Evolutionary conservation across 2,888 invertebrate species (phyloP).

Genomic region (Miltochrista miniata): DNA sequence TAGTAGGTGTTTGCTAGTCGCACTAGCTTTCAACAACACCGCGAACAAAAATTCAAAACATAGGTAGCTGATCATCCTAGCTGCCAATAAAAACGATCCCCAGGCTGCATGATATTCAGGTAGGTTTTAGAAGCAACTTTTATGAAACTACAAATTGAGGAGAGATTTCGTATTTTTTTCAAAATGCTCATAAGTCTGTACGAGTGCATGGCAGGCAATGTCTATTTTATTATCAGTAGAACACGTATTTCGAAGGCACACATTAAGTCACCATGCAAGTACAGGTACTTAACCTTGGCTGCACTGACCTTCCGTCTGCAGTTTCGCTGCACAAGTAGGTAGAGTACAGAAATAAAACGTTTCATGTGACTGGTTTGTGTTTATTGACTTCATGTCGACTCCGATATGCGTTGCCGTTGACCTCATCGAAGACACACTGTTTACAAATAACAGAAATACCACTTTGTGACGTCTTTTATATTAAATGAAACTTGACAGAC

Average conservation of each 20-base stretch:
- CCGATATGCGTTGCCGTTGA: conserved; percentile 20
- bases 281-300: not conserved
- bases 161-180: too few species aligned
- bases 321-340: not conserved
- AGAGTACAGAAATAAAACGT: conserved; percentile 10
- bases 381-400: conserved; percentile 8
- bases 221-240: too few species aligned
- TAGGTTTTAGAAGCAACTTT: too few species aligned
- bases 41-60: too few species aligned
- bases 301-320: conserved; percentile 1
- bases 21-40: too few species aligned
- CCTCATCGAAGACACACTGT: conserved; percentile 7
- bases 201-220: too few species aligned
- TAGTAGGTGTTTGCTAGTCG: too few species aligned
- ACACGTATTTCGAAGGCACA: not conserved
- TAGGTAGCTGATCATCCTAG: too few species aligned
- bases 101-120: too few species aligned
- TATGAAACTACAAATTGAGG: too few species aligned
- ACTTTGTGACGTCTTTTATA: conserved; percentile 12
- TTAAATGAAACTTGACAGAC: not conserved
- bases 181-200: too few species aligned
- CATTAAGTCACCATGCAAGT: not conserved
- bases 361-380: conserved; percentile 14
- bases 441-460: conserved; percentile 12
- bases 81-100: too few species aligned